phyloP scores from a whole-genome alignment of 2,113 vertebrate species.

The Pimephales promelas region DNA sequence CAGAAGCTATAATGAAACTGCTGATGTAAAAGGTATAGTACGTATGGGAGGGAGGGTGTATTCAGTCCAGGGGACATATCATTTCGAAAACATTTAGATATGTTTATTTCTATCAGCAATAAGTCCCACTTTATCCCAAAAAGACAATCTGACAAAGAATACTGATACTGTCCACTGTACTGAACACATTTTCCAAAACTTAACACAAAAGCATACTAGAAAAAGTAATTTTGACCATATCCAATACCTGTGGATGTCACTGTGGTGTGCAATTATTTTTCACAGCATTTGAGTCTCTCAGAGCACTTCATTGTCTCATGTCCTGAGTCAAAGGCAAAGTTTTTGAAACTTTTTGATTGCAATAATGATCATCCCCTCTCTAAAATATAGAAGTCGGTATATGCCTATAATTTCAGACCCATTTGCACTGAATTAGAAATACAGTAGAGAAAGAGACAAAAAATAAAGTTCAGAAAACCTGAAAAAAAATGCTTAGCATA shows the following conservation, averaged over 20 bases:
- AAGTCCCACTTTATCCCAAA: background rate
- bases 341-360: background rate
- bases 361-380: background rate
- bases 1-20: background rate
- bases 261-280: background rate
- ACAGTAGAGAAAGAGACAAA: slow-evolving; percentile 6
- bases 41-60: background rate
- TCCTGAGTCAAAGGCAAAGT: background rate
- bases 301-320: background rate
- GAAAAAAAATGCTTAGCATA: background rate
- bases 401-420: background rate
- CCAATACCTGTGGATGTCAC: background rate
- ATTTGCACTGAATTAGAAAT: background rate
- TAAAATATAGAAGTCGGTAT: background rate
- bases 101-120: background rate
- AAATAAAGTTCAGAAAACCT: slow-evolving; percentile 5
- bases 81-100: background rate
- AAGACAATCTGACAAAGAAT: background rate
- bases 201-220: background rate
- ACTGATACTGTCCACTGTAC: background rate
- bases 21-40: background rate
- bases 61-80: background rate
- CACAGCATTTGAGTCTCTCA: background rate
- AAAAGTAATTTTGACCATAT: background rate
- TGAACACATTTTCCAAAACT: background rate